Conservation (phyloP, 1,140 invertebrate species). For the Papilio polytes region DNA sequence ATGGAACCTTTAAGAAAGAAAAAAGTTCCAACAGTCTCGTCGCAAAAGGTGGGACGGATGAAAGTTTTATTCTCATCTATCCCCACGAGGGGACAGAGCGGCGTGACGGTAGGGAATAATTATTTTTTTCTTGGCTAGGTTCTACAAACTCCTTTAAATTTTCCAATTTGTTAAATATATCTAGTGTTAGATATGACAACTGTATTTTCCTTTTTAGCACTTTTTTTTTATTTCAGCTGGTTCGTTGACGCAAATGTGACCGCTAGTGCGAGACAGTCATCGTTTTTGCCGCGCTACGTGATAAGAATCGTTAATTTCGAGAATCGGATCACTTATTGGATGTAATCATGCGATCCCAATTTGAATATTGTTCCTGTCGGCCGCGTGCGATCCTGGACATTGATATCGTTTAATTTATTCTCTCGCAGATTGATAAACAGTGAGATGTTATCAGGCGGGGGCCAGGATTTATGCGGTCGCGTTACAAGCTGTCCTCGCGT, state of each 20-base stretch:
- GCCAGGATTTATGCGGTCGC: conserved; percentile 50
- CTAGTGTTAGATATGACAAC: too few species aligned
- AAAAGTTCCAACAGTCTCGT: too few species aligned
- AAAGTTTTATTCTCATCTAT: too few species aligned
- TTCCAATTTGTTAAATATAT: too few species aligned
- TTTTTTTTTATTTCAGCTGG: not conserved
- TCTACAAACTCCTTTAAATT: too few species aligned
- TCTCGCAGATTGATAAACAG: conserved; percentile 58
- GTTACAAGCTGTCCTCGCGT: conserved; percentile 48
- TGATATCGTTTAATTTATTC: conserved; percentile 55
- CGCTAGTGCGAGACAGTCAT: not conserved
- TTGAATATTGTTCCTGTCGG: conserved; percentile 48
- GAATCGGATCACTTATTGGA: conserved; percentile 49
- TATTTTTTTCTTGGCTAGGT: too few species aligned
- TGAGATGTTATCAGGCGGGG: conserved; percentile 50
- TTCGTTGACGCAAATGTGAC: not conserved
- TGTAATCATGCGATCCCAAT: conserved; percentile 60
- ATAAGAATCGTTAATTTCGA: conserved; percentile 34
- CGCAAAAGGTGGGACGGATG: too few species aligned
- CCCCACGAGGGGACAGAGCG: too few species aligned
- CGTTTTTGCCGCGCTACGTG: not conserved
- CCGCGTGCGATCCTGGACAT: conserved; percentile 43
- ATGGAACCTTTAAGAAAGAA: too few species aligned
- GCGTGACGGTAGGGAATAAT: too few species aligned
- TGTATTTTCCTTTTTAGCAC: too few species aligned